Evolutionary conservation across 1,140 invertebrate species (phyloP), one percentile per base, ranked within the genome.

Genomic region (Heliconius eleuchia): DNA sequence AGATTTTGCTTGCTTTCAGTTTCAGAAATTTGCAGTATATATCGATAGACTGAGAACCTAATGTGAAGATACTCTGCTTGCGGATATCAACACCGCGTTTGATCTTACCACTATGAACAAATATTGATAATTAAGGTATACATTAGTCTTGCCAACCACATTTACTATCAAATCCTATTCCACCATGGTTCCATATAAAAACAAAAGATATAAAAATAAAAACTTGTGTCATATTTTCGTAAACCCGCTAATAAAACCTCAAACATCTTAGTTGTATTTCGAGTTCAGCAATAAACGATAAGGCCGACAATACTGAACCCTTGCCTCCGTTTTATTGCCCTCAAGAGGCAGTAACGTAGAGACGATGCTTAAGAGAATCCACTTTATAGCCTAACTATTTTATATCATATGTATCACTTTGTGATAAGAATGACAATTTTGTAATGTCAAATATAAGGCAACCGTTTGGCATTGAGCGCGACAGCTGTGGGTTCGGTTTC

Each of bases 331-430:
- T 76, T 55, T 77, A 77, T 72, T 77, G 76, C 71, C n/a, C 76
- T 77, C 76, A 71, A 71, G 76, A 77, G 75, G 75, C 75, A 46
- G 76, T 70, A 34, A 66, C 60, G 70, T 52, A 39, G 74, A 76
- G 76, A 55, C 70, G 42, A 71, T 77, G 70, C 73, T 77, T 77
- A 77, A 77, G 76, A 71, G 76, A 77, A 77, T 71, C 76, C 76
- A 34, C 46, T 77, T 77, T 77, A 77, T 70, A 60, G 30, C 50
- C 23, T n/a, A 77, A 77, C 76, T 77, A 77, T 77, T 77, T 77
- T 77, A 72, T 77, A 72, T 72, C 46, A 71, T 18, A 72, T 77
- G 76, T 77, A 77, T 77, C 71, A 72, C 76, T 55, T 77, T 77
- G 76, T 77, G 52, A 73, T 77, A 77, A 77, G 73, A 72, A 46